Evolutionary conservation across 2,113 vertebrate genomes (phyloP).

Genomic region (Nycticryphes semicollaris): DNA sequence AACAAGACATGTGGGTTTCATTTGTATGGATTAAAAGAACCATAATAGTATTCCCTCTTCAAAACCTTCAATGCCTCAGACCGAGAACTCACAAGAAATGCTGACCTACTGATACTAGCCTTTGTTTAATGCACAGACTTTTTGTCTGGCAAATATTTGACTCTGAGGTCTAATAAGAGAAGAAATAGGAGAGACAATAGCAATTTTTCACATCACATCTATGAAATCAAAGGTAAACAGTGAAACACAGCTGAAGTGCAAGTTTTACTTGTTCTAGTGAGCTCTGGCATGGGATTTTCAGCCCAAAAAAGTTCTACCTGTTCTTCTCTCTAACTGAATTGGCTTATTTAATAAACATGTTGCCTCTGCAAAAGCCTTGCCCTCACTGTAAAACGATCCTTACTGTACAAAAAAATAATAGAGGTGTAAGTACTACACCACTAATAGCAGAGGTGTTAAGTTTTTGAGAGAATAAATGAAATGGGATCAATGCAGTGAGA

Average conservation of each 20-base stretch:
- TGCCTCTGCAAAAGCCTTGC: neutral
- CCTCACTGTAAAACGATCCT: neutral
- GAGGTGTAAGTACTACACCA: neutral
- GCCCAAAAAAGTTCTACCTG: neutral
- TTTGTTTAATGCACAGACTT: neutral
- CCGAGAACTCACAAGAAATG: neutral
- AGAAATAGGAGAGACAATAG: neutral
- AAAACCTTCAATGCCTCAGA: neutral
- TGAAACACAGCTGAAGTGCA: neutral
- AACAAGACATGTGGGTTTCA: constrained; percentile 19
- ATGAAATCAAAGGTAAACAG: neutral
- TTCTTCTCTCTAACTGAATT: neutral
- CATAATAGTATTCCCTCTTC: neutral
- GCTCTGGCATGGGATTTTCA: neutral
- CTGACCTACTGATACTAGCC: neutral
- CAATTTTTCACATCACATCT: neutral
- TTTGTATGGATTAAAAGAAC: constrained; percentile 46
- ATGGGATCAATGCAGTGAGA: neutral
- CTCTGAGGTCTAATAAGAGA: neutral
- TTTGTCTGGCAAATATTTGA: neutral
- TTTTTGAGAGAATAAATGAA: neutral
- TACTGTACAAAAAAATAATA: neutral
- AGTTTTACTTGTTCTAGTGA: neutral
- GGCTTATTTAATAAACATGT: neutral
- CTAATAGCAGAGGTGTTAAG: neutral